Percentiles rank a stretch among this genome's conserved stretches.
These are phyloP conservation scores for Grantiella picta DNA, from an alignment of 2,113 vertebrate genomes.

Conservation along the genomic window DNA sequence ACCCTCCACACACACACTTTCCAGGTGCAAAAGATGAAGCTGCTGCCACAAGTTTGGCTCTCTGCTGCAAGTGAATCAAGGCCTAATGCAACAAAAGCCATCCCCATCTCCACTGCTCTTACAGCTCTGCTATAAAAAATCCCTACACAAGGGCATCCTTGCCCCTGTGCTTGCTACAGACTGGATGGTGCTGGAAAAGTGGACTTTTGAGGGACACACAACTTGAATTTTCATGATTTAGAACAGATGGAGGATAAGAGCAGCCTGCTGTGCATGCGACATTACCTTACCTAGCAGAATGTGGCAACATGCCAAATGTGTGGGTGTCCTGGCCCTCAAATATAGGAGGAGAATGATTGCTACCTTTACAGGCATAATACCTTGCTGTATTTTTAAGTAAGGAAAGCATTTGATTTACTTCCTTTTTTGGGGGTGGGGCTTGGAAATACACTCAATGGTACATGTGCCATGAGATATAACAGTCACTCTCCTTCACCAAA, in stretches of 20 bases:
- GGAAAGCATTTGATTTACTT: background rate
- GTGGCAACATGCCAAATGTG: constrained; percentile 34
- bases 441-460: background rate
- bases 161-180: background rate
- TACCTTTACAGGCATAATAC: background rate
- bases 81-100: background rate
- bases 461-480: background rate
- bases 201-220: constrained; percentile 18
- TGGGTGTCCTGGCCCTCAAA: constrained; percentile 50
- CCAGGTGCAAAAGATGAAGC: background rate
- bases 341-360: background rate
- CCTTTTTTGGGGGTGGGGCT: background rate
- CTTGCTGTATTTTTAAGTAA: background rate
- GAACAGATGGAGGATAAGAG: constrained; percentile 53
- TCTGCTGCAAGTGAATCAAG: background rate
- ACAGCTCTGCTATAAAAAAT: background rate
- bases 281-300: constrained; percentile 23
- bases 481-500: background rate
- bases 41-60: background rate
- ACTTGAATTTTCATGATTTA: constrained; percentile 29
- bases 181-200: background rate
- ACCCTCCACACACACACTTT: background rate
- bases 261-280: constrained; percentile 38
- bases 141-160: background rate
- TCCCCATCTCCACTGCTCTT: background rate